Base-by-base conservation (phyloP, 1,140 invertebrate species). In the Maniola jurtina region DNA sequence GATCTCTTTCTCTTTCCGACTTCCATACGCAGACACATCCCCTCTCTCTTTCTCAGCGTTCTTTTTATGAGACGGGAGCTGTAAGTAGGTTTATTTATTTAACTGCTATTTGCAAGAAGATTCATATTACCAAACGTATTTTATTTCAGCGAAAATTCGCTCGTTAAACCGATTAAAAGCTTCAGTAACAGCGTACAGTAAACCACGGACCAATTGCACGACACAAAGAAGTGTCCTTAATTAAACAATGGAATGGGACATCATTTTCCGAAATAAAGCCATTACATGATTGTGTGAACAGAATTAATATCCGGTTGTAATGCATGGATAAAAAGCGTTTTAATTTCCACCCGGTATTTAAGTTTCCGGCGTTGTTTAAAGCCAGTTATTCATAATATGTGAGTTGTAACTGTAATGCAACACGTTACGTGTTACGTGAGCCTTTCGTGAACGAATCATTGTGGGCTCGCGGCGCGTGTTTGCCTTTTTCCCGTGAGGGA, bases 271-370 rank as follows among this genome's bases (percentile, higher is more conserved):
- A 68, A 70, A 76, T 70, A 61, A 70, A 75, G 47, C 69, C 66
- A 74, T 75, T 73, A 76, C 59, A 63, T 70, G 71, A 77, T 76
- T 72, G 76, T 78, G 61, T 72, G 66, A 66, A 72, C 75, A 54
- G 64, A 70, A 77, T 79, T 79, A 75, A 83, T 83, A 72, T 83
- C 77, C 75, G 78, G 57, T 70, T 42, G 59, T 61, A 64, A 66
- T 66, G 66, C 66, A 63, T 16, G 56, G 55, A 60, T 60, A 64
- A 66, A 80, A 75, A 64, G 66, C 57, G 66, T 73, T 78, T 73
- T 73, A 73, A 76, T 77, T 77, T 69, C 65, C 64, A 61, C 64
- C 55, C 56, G 54, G 63, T 47, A 57, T 61, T 33, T 36, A 47
- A 47, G 15, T 55, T 52, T 66, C 59, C 42, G 36, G 57, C 25